Base-by-base conservation (phyloP, 2,113 vertebrate genomes). In the Cyrtonyx montezumae region DNA sequence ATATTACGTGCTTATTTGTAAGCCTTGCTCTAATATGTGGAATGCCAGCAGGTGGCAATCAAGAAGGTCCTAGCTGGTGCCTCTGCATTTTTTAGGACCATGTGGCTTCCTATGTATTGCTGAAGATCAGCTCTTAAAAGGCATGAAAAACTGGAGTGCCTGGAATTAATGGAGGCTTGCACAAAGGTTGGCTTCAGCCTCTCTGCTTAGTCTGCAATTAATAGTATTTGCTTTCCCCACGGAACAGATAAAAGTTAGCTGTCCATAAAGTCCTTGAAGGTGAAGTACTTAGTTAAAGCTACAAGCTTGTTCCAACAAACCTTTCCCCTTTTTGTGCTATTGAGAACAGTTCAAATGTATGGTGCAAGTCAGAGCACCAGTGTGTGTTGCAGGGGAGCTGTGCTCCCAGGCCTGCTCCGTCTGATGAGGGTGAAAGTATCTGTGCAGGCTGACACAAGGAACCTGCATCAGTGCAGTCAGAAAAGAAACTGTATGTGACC, bases 41-140 rank as follows among this genome's bases (percentile, higher is more conserved):
- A 81, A 73, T 88, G 53, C 84, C 95, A 94, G 94, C 88, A 96
- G 95, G 81, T 95, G 92, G 88, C 95, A 96, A 94, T 87, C 70
- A 85, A 89, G 90, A 93, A 79, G 70, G 77, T 22, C 26, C 42
- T 83, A 67, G 45, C 46, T 74, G 37, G 22, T 89, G 55, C 51
- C 46, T 86, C 34, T 71, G n/a, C 2, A 0, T 87, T 92, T 45
- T 4, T 1, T 67, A 67, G 55, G 22, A 70, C 63, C 17, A 58
- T 62, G 84, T 79, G n/a, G 3, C 37, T 67, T 70, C 51, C 51
- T 22, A 26, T 34, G 4, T 37, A 28, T 45, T 30, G 53, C 20
- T 69, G 63, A 88, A 37, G 16, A 65, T 8, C 13, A 69, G 5
- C 37, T 88, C 34, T 68, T 73, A 91, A 66, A 3, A 84, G 58